phyloP scores from a whole-genome alignment of 2,797 vertebrate genomes.

The Protosalanx chinensis region DNA sequence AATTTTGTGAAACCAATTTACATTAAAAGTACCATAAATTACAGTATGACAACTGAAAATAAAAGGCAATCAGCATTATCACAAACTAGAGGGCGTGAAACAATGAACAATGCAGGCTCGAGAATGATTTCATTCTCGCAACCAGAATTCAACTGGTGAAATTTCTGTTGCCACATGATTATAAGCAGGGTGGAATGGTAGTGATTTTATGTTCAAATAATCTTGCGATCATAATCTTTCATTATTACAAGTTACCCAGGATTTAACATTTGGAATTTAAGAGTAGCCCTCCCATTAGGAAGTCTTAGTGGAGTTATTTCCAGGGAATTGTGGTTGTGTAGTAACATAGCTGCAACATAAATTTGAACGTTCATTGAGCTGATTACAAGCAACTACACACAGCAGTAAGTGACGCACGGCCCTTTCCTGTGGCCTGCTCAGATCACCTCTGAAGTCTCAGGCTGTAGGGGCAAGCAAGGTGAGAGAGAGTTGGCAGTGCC shows the following conservation, averaged over 20 bases:
- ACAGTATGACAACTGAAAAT: slow-evolving; percentile 7
- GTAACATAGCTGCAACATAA: background rate
- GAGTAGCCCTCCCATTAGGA: background rate
- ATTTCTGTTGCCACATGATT: background rate
- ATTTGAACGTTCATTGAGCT: slow-evolving; percentile 19
- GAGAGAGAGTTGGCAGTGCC: slow-evolving; percentile 26
- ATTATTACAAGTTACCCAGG: background rate
- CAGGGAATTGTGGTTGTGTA: slow-evolving; percentile 10
- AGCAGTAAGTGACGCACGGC: slow-evolving; percentile 13
- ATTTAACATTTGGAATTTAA: background rate
- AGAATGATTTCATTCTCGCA: slow-evolving; percentile 13
- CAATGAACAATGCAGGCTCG: slow-evolving; percentile 13
- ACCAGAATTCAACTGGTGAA: slow-evolving; percentile 3
- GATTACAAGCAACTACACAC: background rate
- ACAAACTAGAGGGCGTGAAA: slow-evolving; percentile 11
- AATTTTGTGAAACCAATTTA: slow-evolving; percentile 4
- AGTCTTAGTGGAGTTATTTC: slow-evolving; percentile 5
- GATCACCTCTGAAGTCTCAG: slow-evolving; percentile 38
- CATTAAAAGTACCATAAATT: background rate
- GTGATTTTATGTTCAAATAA: background rate
- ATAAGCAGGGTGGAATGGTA: background rate
- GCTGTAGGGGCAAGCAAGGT: slow-evolving; percentile 22
- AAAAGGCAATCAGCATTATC: slow-evolving; percentile 17
- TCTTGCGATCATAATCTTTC: background rate
- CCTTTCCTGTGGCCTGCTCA: background rate